Evolutionary conservation across 2,113 vertebrate genomes (phyloP).

Genomic region (Heliornis fulica): DNA sequence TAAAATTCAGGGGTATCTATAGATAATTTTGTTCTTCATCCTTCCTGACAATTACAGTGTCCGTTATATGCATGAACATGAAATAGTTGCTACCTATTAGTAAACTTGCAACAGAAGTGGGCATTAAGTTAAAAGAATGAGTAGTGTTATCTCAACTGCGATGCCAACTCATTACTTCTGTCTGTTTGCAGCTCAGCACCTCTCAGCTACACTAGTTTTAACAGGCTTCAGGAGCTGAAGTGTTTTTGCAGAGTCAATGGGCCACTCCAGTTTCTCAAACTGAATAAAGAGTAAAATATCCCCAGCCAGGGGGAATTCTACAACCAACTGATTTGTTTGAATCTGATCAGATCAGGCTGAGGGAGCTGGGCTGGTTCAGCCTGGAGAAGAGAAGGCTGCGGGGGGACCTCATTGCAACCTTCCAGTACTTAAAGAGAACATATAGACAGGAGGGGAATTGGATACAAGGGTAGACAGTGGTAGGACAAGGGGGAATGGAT

Average conservation of each 20-base stretch:
- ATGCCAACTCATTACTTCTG: background rate
- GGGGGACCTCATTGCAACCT: no score
- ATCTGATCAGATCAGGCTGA: no score
- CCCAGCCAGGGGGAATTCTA: background rate
- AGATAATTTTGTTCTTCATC: background rate
- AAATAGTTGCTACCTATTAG: background rate
- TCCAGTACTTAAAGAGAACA: no score
- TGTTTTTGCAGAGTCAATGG: background rate
- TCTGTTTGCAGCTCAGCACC: background rate
- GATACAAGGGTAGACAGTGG: no score
- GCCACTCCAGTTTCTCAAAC: background rate
- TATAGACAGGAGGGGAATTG: no score
- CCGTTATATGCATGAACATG: background rate
- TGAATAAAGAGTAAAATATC: background rate
- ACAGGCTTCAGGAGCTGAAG: background rate
- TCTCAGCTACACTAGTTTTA: background rate
- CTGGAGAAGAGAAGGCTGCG: no score
- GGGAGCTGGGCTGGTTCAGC: no score
- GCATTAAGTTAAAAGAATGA: background rate
- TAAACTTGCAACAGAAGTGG: background rate
- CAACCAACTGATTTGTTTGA: background rate
- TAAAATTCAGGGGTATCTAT: background rate
- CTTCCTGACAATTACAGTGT: background rate
- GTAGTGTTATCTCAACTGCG: background rate
- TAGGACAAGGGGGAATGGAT: no score